phyloP scores from a whole-genome alignment of 2,113 vertebrate genomes.

The Opisthocomus hoazin region DNA sequence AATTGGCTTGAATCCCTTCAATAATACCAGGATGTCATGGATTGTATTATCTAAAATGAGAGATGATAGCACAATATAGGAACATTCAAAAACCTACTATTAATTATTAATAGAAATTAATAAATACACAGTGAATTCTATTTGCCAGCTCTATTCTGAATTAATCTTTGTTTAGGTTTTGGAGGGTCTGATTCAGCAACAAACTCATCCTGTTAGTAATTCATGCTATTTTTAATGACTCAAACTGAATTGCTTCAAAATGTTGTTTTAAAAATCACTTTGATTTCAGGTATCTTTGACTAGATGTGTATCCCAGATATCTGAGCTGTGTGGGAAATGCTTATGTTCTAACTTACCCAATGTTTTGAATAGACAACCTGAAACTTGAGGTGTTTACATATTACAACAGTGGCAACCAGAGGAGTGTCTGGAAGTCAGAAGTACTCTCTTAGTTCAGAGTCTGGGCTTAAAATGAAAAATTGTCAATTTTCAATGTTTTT shows the following conservation, averaged over 20 bases:
- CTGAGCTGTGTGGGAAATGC: neutral
- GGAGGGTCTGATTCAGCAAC: neutral
- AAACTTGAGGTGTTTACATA: neutral
- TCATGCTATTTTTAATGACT: neutral
- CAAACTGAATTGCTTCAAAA: neutral
- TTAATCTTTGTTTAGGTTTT: neutral
- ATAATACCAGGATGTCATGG: neutral
- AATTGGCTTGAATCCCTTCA: neutral
- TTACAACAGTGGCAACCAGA: neutral
- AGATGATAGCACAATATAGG: neutral
- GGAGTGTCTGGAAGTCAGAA: neutral
- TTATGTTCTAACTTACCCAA: neutral
- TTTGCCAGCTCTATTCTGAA: neutral
- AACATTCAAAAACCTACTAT: neutral
- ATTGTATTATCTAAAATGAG: neutral
- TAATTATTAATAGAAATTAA: neutral
- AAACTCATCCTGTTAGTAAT: neutral
- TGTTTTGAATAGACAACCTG: neutral
- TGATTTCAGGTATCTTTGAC: neutral
- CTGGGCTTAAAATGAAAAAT: neutral
- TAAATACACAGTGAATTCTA: neutral
- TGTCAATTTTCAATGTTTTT: neutral
- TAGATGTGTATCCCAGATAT: neutral
- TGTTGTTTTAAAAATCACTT: neutral
- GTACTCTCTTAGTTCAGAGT: neutral